These are phyloP conservation scores for Lophura nycthemera DNA, from an alignment of 2,113 vertebrate species.

Conservation along the genomic window DNA sequence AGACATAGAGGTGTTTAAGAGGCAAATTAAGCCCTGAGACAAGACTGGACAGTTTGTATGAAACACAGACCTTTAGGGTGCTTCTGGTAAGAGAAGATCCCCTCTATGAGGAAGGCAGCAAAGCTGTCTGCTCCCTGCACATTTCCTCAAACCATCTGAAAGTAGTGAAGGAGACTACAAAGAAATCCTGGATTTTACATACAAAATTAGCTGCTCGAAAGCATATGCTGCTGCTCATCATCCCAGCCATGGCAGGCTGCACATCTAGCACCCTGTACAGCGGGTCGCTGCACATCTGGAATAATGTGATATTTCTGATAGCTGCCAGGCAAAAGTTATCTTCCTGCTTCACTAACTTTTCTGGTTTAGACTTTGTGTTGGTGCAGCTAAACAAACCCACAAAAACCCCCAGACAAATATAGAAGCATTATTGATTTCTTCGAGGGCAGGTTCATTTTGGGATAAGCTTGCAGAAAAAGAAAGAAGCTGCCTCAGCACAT, in stretches of 20 bases:
- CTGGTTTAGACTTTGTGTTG: background rate
- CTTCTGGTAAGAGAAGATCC: background rate
- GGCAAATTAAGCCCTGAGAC: background rate
- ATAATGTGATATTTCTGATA: background rate
- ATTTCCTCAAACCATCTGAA: background rate
- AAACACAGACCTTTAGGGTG: background rate
- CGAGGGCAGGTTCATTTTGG: background rate
- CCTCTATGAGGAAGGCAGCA: background rate
- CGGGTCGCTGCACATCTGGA: background rate
- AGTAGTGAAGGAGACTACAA: background rate
- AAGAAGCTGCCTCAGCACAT: background rate
- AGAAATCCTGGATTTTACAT: background rate
- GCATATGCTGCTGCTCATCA: background rate
- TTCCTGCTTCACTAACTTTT: background rate
- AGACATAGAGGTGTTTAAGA: background rate
- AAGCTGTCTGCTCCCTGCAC: background rate
- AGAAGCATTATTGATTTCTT: constrained; percentile 34
- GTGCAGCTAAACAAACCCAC: background rate
- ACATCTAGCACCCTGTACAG: background rate
- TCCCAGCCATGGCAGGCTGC: background rate
- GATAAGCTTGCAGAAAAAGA: background rate
- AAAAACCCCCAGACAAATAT: background rate
- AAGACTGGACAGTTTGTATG: background rate
- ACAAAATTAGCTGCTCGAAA: background rate
- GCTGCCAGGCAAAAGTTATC: background rate